Conservation (phyloP, 2,113 vertebrate genomes). For the Rhinichthys klamathensis region DNA sequence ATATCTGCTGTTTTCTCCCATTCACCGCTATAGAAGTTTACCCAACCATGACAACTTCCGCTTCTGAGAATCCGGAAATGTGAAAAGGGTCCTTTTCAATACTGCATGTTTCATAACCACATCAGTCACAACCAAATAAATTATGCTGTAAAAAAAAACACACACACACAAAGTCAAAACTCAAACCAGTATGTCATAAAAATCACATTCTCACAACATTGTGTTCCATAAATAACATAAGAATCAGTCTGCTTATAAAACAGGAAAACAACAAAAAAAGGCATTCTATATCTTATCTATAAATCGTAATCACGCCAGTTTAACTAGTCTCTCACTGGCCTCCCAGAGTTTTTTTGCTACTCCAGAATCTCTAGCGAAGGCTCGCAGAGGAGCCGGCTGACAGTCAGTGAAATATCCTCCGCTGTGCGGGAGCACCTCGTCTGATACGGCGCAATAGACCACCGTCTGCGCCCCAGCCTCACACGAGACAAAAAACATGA, state of each 20-base stretch:
- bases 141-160: neutral
- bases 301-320: slow-evolving; percentile 63
- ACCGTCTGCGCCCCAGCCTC: slow-evolving; percentile 79
- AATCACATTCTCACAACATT: neutral
- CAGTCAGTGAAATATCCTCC: slow-evolving; percentile 80
- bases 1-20: no score
- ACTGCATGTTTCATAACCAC: neutral
- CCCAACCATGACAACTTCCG: no score
- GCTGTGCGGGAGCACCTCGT: slow-evolving; percentile 70
- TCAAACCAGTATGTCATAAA: neutral
- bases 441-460: slow-evolving; percentile 76
- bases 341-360: slow-evolving; percentile 83
- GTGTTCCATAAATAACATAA: slow-evolving; percentile 12
- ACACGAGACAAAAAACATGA: slow-evolving; percentile 78
- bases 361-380: slow-evolving; percentile 75
- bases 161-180: neutral
- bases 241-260: neutral
- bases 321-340: slow-evolving; percentile 80
- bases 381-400: slow-evolving; percentile 64
- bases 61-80: no score
- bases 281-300: no score
- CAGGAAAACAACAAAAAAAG: neutral
- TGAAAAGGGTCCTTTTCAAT: neutral
- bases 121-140: neutral
- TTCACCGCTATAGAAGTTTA: no score